phyloP scores from a whole-genome alignment of 1,140 invertebrate genomes.

The Brachionus calyciflorus region DNA sequence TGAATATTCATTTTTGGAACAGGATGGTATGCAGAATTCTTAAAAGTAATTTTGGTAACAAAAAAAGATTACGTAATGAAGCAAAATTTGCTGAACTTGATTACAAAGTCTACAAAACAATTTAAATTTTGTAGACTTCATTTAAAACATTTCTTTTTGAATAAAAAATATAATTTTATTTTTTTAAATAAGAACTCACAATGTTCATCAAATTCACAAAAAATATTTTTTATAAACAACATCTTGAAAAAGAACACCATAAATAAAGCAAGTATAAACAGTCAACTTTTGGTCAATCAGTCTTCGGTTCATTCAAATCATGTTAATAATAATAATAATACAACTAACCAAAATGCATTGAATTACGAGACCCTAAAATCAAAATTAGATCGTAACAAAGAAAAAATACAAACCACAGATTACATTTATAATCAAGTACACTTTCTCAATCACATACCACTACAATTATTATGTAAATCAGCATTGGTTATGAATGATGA shows the following conservation, averaged over 20 bases:
- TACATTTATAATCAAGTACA: constrained; percentile 28
- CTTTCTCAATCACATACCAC: constrained; percentile 76
- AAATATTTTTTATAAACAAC: constrained; percentile 40
- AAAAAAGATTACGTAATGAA: too few relatives aligned
- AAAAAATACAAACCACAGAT: constrained; percentile 19
- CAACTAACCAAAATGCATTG: background rate
- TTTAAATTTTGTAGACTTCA: background rate
- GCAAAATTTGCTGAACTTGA: too few relatives aligned
- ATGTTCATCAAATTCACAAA: constrained; percentile 26
- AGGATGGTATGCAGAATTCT: too few relatives aligned
- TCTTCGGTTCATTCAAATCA: background rate
- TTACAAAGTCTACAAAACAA: too few relatives aligned
- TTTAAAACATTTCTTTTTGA: background rate
- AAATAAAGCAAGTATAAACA: constrained; percentile 12
- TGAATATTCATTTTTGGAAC: too few relatives aligned
- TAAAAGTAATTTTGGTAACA: too few relatives aligned
- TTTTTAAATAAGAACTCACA: background rate
- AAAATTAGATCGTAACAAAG: constrained; percentile 18
- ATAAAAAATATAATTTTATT: background rate
- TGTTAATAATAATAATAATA: background rate
- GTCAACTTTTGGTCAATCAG: background rate
- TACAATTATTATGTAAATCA: constrained; percentile 84
- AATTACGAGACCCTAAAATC: background rate
- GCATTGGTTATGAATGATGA: constrained; percentile 83
- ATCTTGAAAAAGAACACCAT: background rate